These are phyloP conservation scores for Acinonyx jubatus DNA, from an alignment of 2,113 vertebrate species.

Conservation along the genomic window DNA sequence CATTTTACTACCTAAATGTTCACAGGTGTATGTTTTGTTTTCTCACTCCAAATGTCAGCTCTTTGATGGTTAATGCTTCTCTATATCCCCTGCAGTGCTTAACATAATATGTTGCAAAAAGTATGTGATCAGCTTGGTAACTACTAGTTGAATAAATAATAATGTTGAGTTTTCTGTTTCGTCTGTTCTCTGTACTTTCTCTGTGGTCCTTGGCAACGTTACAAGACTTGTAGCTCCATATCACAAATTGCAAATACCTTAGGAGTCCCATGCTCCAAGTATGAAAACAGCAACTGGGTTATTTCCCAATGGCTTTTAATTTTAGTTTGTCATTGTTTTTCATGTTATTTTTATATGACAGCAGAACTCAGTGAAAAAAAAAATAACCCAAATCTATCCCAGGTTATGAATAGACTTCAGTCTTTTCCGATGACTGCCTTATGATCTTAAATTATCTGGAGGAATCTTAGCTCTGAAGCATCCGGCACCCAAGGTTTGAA, in stretches of 20 bases:
- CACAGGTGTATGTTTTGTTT: not conserved
- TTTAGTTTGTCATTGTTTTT: constrained; percentile 18
- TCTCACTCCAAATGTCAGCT: not conserved
- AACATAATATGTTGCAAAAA: not conserved
- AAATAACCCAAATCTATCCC: not conserved
- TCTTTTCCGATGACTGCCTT: not conserved
- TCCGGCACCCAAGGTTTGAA: not conserved
- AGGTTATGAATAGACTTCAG: not conserved
- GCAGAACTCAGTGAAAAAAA: not conserved
- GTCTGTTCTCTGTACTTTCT: not conserved
- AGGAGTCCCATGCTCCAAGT: not conserved
- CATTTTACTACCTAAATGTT: not conserved
- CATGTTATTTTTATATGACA: not conserved
- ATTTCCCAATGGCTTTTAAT: not conserved
- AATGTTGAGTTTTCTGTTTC: not conserved
- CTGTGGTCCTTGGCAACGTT: not conserved
- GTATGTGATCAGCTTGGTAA: not conserved
- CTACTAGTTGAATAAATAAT: not conserved
- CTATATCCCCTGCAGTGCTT: not conserved
- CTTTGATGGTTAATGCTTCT: not conserved
- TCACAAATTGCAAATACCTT: not conserved
- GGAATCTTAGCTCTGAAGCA: not conserved
- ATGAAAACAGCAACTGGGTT: not conserved
- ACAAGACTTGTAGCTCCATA: not conserved
- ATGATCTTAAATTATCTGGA: not conserved